Evolutionary conservation across 2,888 invertebrate genomes (phyloP), one percentile per base, ranked within the genome.

Genomic region (Andrena hattorfiana): DNA sequence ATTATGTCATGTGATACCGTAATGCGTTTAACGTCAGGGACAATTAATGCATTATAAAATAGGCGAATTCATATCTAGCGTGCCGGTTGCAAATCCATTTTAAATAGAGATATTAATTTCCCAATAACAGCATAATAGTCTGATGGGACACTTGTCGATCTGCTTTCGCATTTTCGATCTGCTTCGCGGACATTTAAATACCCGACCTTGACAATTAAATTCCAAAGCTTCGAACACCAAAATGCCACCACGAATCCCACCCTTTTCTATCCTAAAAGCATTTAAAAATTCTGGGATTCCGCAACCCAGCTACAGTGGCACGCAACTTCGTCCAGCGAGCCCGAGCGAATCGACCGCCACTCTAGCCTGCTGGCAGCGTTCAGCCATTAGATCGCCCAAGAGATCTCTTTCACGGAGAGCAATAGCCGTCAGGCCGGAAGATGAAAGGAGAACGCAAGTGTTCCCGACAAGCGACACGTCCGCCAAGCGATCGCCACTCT

Each of bases 391-490:
- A 72, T 71, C 71, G 23, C n/a, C 30, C 10, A 20, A 20, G 28
- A 42, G 35, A 56, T 69, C 32, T 16, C 10, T 51, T 51, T 51
- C 26, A 10, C 30, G 30, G 28, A 28, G 26, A 60, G 70, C 70
- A 8, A 30, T 20, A 42, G 23, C 35, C 32, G 20, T 23, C 42
- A 42, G 54, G 6, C 30, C 60, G 23, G 62, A 70, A 56, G 84
- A 75, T 74, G 73, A 84, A 84, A 77, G 63, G 62, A 35, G 26
- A 23, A 56, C 80, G 51, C 80, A 77, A 70, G 76, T 80, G 84
- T 83, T 77, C 30, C 16, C 48, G 76, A 80, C 84, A 80, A 73
- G 76, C 80, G 59, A 84, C 78, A 77, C 77, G 73, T 70, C 32
- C 49, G 16, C 49, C 48, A 13, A 48, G 54, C 48, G 51, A 67